Evolutionary conservation across 1,140 invertebrate species (phyloP).

Genomic region (Drosophila tristis): DNA sequence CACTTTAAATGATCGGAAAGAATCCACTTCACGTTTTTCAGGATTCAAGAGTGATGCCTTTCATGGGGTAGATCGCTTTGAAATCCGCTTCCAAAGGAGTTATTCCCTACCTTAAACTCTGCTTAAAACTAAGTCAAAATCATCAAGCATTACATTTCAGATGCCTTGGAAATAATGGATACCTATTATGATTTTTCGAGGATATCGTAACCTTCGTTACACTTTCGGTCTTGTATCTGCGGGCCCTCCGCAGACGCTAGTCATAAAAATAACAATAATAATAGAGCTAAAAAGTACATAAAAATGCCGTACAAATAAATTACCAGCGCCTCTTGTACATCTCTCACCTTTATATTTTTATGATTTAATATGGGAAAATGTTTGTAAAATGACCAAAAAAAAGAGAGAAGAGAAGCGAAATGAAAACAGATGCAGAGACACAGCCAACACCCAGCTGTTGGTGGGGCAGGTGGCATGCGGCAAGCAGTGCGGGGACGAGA

Average conservation of each 20-base stretch:
- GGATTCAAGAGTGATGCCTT: no score
- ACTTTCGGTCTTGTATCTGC: background rate
- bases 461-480: constrained; percentile 2
- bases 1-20: no score
- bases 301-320: constrained; percentile 36
- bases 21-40: no score
- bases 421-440: constrained; percentile 46
- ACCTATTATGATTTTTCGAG: background rate
- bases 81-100: no score
- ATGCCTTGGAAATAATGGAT: no score
- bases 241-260: background rate
- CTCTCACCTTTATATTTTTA: constrained; percentile 51
- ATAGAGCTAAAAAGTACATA: constrained; percentile 53
- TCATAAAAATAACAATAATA: constrained; percentile 38
- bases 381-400: constrained; percentile 41
- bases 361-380: constrained; percentile 66
- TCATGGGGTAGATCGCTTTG: no score
- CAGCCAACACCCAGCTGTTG: background rate
- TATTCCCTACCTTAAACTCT: no score
- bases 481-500: background rate
- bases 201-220: background rate
- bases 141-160: no score
- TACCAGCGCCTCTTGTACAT: constrained; percentile 35
- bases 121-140: background rate
- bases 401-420: background rate